Conservation (phyloP, 2,797 vertebrate species). For the Darevskia mixta region DNA sequence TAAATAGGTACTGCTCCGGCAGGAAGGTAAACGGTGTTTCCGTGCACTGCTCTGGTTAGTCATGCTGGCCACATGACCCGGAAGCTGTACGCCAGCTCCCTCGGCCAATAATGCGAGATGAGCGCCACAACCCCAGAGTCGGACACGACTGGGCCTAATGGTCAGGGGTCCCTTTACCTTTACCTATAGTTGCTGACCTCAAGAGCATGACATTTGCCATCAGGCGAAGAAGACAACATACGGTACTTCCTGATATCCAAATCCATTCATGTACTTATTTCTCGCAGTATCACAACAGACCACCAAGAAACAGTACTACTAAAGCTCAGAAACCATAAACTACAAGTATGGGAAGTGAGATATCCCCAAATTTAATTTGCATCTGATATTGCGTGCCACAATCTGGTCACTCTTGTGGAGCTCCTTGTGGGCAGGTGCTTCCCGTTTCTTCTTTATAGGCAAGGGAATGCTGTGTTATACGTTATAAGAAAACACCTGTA, state of each 20-base stretch:
- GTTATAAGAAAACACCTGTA: background rate
- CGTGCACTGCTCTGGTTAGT: too few species aligned
- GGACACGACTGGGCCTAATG: too few species aligned
- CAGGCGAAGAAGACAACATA: background rate
- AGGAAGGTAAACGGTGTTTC: too few species aligned
- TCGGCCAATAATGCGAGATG: too few species aligned
- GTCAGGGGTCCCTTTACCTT: too few species aligned
- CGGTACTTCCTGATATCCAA: constrained; percentile 16
- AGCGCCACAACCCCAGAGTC: too few species aligned
- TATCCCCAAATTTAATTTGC: background rate
- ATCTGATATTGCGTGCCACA: background rate
- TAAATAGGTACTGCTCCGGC: too few species aligned
- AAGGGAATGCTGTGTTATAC: background rate
- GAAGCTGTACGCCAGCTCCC: too few species aligned
- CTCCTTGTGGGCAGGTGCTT: background rate
- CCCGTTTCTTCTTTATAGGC: background rate
- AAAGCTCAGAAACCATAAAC: constrained; percentile 25
- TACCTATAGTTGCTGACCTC: background rate
- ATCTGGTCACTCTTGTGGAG: background rate
- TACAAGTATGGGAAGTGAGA: constrained; percentile 1
- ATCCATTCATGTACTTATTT: constrained; percentile 24
- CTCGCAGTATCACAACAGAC: constrained; percentile 51
- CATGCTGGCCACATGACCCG: too few species aligned
- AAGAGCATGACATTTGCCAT: background rate
- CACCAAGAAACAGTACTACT: constrained; percentile 51